A percentile compares a stretch with the other conserved stretches of the same genome.
phyloP scores from a whole-genome alignment of 2,797 vertebrate genomes.

The Coilia nasus region DNA sequence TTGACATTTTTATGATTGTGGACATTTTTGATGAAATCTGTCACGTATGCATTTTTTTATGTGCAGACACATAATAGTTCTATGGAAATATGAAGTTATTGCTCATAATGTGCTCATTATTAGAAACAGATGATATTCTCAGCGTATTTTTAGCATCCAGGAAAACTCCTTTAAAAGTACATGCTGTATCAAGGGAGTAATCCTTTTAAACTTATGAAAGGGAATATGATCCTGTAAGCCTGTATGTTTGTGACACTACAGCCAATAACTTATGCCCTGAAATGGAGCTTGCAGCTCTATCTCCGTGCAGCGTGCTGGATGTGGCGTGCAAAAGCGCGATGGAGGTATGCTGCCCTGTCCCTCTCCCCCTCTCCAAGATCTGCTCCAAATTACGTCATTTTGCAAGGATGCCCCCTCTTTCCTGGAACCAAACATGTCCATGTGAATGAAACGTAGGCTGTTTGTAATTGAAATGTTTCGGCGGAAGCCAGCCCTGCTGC shows the following conservation, averaged over 20 bases:
- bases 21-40: background rate
- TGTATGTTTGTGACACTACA: background rate
- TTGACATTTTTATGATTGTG: background rate
- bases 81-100: background rate
- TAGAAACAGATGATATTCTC: slow-evolving; percentile 8
- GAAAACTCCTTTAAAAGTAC: slow-evolving; percentile 15
- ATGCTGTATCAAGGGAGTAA: background rate
- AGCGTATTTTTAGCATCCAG: slow-evolving; percentile 12
- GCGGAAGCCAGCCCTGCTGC: slow-evolving; percentile 56
- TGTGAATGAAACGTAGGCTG: slow-evolving; percentile 61
- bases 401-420: slow-evolving; percentile 67
- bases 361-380: slow-evolving; percentile 47
- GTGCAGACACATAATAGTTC: background rate
- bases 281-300: slow-evolving; percentile 51
- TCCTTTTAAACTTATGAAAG: background rate
- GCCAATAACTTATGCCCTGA: slow-evolving; percentile 3
- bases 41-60: background rate
- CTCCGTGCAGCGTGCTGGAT: slow-evolving; percentile 81
- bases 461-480: slow-evolving; percentile 68
- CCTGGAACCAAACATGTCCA: slow-evolving; percentile 68
- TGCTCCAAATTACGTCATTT: slow-evolving; percentile 63
- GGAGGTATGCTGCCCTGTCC: slow-evolving; percentile 76
- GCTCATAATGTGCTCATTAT: background rate
- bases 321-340: slow-evolving; percentile 83
- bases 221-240: background rate